Base-by-base conservation (phyloP, 1,140 invertebrate genomes). In the Anthonomus grandis region DNA sequence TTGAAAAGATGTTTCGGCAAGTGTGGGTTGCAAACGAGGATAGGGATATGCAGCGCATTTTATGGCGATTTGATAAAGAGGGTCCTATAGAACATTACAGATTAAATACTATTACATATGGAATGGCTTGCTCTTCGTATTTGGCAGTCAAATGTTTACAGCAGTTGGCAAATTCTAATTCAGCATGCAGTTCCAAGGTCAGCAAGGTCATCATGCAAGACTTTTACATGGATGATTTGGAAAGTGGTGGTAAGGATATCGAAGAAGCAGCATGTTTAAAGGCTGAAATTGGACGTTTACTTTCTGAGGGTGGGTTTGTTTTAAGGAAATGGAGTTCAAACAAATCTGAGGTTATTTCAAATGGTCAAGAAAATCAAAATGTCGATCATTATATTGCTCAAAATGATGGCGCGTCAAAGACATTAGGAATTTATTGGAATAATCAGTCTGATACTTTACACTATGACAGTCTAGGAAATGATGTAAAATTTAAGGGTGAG, bases 221-320 rank as follows among this genome's bases (percentile, higher is more conserved):
- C 17, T 68, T 69, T 47, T 72, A 71, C 52, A 70, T 77, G 6
- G 73, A 78, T 62, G 74, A 77, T 60, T 18, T 72, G 4, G 15
- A 72, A 0, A 56, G 64, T 47, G 72, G 74, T 17, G 48, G 41
- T 19, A 38, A 70, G 19, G n/a, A 57, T 4, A 9, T 71, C 27
- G 27, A 64, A 54, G 54, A 62, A 59, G 70, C 72, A n/a, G 41
- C 56, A 15, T 13, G 25, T 21, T 10, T 66, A 13, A 31, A 55
- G 17, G n/a, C 12, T 9, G 34, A 58, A 17, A 9, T 58, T 12
- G 52, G 18, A 39, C 2, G 13, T 4, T 42, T 57, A 25, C 18
- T 67, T 18, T 22, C 59, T 41, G 39, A 31, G 37, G 69, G 67
- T 38, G 53, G 60, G 23, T 70, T 68, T 31, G 12, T 53, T 38